Evolutionary conservation across 2,888 invertebrate species (phyloP).

Genomic region (Pyralis farinalis): DNA sequence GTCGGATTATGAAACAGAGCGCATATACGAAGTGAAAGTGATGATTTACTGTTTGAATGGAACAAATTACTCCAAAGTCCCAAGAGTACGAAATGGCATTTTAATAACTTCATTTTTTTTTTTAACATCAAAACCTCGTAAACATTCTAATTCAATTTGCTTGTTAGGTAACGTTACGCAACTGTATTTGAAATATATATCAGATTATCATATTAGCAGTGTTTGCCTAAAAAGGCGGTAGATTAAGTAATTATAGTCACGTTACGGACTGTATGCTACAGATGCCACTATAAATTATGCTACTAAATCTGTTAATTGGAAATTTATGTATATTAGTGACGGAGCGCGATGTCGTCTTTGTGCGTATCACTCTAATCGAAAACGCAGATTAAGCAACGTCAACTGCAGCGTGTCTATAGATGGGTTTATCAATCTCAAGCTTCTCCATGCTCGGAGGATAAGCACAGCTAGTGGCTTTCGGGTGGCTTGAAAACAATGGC

Average conservation of each 20-base stretch:
- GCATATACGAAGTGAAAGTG: conserved; percentile 44
- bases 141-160: conserved; percentile 25
- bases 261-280: too few species aligned
- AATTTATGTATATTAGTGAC: too few species aligned
- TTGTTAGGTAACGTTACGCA: conserved; percentile 9
- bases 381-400: too few species aligned
- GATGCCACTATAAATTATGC: too few species aligned
- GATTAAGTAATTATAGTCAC: conserved; percentile 1
- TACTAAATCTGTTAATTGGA: too few species aligned
- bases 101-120: conserved; percentile 36
- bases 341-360: too few species aligned
- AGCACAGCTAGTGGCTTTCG: too few species aligned
- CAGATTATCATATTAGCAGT: conserved; percentile 2
- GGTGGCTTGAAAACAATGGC: too few species aligned
- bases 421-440: too few species aligned
- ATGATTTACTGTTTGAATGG: conserved; percentile 42
- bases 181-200: conserved; percentile 6
- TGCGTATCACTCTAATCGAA: too few species aligned
- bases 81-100: conserved; percentile 38
- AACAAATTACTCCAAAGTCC: conserved; percentile 28
- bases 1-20: conserved; percentile 2
- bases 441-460: too few species aligned
- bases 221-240: conserved; percentile 1
- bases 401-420: too few species aligned
- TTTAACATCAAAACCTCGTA: conserved; percentile 18